Evolutionary conservation across 2,888 invertebrate genomes (phyloP).

Genomic region (Liodrosophila aerea): DNA sequence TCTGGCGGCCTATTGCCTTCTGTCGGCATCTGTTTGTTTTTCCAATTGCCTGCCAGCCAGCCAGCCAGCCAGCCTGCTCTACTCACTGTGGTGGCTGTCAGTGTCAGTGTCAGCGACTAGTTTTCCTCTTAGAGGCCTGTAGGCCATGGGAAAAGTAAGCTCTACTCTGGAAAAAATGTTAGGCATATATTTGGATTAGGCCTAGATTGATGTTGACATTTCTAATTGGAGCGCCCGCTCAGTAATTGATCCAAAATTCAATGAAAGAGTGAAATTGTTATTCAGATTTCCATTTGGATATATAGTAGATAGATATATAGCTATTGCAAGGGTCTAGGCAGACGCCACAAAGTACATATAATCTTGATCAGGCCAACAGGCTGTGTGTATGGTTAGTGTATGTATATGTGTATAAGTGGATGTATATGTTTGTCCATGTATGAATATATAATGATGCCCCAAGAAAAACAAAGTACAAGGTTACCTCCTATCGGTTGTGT

Average conservation of each 20-base stretch:
- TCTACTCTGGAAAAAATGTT: conserved; percentile 19
- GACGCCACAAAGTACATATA: too few relatives aligned
- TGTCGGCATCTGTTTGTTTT: conserved; percentile 69
- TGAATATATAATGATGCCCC: too few relatives aligned
- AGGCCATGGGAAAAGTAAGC: conserved; percentile 58
- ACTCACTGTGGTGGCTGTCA: conserved; percentile 49
- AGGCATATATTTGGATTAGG: conserved; percentile 34
- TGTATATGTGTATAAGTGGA: too few relatives aligned
- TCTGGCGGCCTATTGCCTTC: conserved; percentile 49
- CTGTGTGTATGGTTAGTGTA: too few relatives aligned
- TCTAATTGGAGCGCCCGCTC: conserved; percentile 40
- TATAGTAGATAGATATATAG: too few relatives aligned
- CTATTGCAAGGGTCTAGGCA: too few relatives aligned
- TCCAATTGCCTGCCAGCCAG: conserved; percentile 56
- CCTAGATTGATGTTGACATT: conserved; percentile 36
- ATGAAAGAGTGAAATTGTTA: neutral
- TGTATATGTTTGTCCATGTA: too few relatives aligned
- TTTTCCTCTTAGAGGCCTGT: conserved; percentile 40
- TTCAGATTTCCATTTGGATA: neutral
- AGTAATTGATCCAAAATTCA: neutral
- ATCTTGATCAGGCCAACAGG: too few relatives aligned
- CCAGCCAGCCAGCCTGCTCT: conserved; percentile 24
- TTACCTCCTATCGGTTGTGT: too few relatives aligned
- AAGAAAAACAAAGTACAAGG: too few relatives aligned
- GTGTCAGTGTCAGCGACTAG: conserved; percentile 60